phyloP scores from a whole-genome alignment of 2,888 invertebrate species.

The Bugulina stolonifera region DNA sequence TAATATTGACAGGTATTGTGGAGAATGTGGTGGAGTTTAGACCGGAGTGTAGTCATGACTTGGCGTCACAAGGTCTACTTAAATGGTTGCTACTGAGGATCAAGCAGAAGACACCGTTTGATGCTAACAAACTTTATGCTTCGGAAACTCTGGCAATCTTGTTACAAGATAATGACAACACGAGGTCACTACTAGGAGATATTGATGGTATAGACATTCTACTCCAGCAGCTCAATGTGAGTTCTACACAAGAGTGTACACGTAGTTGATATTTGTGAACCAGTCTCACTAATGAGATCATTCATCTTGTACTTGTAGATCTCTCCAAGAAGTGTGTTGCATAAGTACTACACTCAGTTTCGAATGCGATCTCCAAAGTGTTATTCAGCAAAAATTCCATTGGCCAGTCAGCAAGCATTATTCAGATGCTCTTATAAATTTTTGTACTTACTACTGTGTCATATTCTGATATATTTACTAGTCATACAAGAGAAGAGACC shows the following conservation, averaged over 20 bases:
- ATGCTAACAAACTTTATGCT: constrained; percentile 88
- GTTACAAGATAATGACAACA: constrained; percentile 72
- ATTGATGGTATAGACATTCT: constrained; percentile 92
- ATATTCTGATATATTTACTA: too few species aligned
- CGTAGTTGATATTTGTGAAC: too few species aligned
- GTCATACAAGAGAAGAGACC: constrained; percentile 92
- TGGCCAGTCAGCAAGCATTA: too few species aligned
- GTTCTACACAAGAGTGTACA: too few species aligned
- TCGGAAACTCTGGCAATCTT: constrained; percentile 93
- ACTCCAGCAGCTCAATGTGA: constrained; percentile 83
- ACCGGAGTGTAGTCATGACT: constrained; percentile 74
- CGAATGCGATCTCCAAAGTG: too few species aligned
- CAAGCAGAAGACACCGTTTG: constrained; percentile 77
- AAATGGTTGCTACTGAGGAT: constrained; percentile 86
- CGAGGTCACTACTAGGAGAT: constrained; percentile 67
- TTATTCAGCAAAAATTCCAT: too few species aligned
- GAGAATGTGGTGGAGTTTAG: constrained; percentile 91
- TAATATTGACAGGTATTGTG: constrained; percentile 83
- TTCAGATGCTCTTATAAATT: too few species aligned
- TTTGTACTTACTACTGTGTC: too few species aligned
- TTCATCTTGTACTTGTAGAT: too few species aligned
- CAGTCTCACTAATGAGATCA: too few species aligned
- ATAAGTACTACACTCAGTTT: too few species aligned
- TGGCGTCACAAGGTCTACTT: constrained; percentile 82
- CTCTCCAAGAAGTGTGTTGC: too few species aligned